Evolutionary conservation across 2,113 vertebrate species (phyloP).

Genomic region (Pholis gunnellus): DNA sequence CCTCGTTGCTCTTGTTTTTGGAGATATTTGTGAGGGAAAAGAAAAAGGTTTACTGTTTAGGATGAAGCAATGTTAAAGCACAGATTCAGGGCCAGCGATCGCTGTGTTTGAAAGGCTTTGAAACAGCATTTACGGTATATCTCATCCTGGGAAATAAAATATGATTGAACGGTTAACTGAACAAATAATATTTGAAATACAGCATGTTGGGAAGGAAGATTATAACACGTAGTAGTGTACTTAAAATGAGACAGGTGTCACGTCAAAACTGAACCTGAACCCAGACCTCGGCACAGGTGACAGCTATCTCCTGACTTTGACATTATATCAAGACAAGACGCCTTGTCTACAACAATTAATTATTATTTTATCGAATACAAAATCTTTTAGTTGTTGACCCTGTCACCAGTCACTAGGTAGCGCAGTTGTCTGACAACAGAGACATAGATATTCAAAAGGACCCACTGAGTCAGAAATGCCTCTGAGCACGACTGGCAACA

Average conservation of each 20-base stretch:
- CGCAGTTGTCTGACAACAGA: background rate
- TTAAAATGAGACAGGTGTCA: conserved; percentile 6
- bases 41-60: background rate
- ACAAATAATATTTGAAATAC: background rate
- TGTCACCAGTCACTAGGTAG: background rate
- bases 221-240: background rate
- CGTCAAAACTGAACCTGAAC: conserved; percentile 19
- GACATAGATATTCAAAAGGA: background rate
- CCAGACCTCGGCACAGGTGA: conserved; percentile 23
- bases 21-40: background rate
- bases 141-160: background rate
- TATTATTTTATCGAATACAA: background rate
- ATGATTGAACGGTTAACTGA: background rate
- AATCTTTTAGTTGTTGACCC: background rate
- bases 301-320: conserved; percentile 31
- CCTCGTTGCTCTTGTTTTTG: background rate
- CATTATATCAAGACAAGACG: background rate
- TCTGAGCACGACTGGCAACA: background rate
- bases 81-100: background rate
- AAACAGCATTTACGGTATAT: background rate
- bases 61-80: too few species aligned
- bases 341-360: background rate
- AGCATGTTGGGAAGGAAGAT: background rate
- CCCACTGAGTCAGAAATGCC: conserved; percentile 7
- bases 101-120: background rate